Percentiles rank a stretch among this genome's conserved stretches.
These are phyloP conservation scores for Chloroclysta siterata DNA, from an alignment of 2,888 invertebrate species.

Conservation along the genomic window DNA sequence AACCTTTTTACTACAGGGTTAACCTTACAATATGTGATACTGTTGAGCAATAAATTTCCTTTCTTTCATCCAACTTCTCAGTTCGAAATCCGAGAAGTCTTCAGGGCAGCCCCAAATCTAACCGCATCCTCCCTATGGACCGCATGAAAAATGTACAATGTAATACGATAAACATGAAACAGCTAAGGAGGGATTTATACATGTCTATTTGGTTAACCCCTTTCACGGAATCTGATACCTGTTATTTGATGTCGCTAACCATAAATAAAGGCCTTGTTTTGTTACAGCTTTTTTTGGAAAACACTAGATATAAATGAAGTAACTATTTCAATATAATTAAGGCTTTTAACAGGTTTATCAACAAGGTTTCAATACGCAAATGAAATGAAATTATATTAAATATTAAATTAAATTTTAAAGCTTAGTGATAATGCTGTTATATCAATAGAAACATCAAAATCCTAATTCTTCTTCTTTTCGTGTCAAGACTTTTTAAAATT, in stretches of 20 bases:
- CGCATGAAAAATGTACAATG: constrained; percentile 40
- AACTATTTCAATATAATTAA: too few relatives aligned
- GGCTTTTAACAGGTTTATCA: too few relatives aligned
- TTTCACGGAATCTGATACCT: constrained; percentile 21
- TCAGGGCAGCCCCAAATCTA: constrained; percentile 39
- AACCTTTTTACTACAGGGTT: constrained; percentile 2
- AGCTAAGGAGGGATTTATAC: constrained; percentile 33
- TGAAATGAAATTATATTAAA: too few relatives aligned
- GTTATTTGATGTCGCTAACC: constrained; percentile 8
- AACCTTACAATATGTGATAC: constrained; percentile 5
- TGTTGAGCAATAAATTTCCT: constrained; percentile 45
- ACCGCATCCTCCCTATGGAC: constrained; percentile 45
- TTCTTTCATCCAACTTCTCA: constrained; percentile 42
- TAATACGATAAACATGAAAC: constrained; percentile 40
- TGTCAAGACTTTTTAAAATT: too few relatives aligned
- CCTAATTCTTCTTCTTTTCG: too few relatives aligned
- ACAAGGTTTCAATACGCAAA: too few relatives aligned
- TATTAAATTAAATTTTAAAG: too few relatives aligned
- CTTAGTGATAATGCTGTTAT: too few relatives aligned
- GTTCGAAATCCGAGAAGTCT: constrained; percentile 47
- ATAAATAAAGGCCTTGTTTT: not conserved
- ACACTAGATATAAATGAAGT: too few relatives aligned
- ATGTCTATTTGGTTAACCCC: constrained; percentile 30
- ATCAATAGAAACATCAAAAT: too few relatives aligned
- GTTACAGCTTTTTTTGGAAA: not conserved